These are phyloP conservation scores for Ypsolopha scabrella DNA, from an alignment of 2,888 invertebrate species.

Conservation along the genomic window DNA sequence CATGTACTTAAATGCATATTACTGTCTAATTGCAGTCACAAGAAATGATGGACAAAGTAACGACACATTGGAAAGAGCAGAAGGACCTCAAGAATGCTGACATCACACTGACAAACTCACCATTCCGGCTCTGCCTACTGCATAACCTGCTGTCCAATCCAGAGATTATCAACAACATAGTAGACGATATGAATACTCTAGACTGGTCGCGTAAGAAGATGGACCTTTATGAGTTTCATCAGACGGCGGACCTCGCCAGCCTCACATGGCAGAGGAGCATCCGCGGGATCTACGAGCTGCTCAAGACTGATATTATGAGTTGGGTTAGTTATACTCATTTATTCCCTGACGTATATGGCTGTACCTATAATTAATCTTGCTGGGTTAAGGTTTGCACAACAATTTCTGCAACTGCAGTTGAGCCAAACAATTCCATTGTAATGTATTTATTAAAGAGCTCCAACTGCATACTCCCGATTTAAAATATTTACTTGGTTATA, in stretches of 20 bases:
- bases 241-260: conserved; percentile 78
- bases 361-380: too few relatives aligned
- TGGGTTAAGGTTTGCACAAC: too few relatives aligned
- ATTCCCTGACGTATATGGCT: not conserved
- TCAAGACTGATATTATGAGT: conserved; percentile 73
- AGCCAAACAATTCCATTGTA: too few relatives aligned
- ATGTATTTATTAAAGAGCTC: too few relatives aligned
- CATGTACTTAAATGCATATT: too few relatives aligned
- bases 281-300: conserved; percentile 72
- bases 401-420: too few relatives aligned
- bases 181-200: conserved; percentile 76
- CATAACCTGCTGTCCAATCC: conserved; percentile 72
- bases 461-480: too few relatives aligned
- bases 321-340: conserved; percentile 67
- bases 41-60: conserved; percentile 46
- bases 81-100: conserved; percentile 42
- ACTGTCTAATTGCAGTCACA: conserved; percentile 31
- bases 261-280: conserved; percentile 69
- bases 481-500: too few relatives aligned
- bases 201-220: conserved; percentile 83
- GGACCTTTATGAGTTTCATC: conserved; percentile 91
- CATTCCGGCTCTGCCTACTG: conserved; percentile 76
- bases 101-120: conserved; percentile 69
- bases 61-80: conserved; percentile 57
- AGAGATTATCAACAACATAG: conserved; percentile 70